A percentile compares a stretch with the other conserved stretches of the same genome.
Evolutionary conservation across 2,113 vertebrate genomes (phyloP).

Genomic region (Microtus richardsoni): DNA sequence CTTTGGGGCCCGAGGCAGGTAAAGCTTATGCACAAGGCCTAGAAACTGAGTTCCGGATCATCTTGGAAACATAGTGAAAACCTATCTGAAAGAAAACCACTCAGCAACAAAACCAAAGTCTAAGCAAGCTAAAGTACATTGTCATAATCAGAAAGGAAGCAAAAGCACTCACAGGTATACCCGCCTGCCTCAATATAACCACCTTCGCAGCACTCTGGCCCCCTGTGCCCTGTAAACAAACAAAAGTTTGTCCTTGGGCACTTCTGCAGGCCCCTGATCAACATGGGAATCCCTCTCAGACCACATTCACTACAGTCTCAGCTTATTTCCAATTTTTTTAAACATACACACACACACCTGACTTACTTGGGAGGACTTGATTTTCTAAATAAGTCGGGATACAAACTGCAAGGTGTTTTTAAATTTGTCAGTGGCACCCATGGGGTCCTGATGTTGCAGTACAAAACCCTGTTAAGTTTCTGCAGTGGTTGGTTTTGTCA

Average conservation of each 20-base stretch:
- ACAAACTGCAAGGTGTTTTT: neutral
- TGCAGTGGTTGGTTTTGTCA: neutral
- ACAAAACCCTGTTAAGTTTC: fast-evolving
- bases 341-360: neutral
- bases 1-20: neutral
- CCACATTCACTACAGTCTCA: neutral
- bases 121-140: neutral
- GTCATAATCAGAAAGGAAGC: neutral
- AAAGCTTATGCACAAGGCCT: neutral
- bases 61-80: neutral
- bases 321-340: neutral
- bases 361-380: neutral
- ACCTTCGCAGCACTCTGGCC: neutral
- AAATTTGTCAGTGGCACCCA: neutral
- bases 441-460: fast-evolving
- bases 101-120: neutral
- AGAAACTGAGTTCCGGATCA: neutral
- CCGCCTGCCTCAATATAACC: fast-evolving
- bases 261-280: neutral
- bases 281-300: neutral
- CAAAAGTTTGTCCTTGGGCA: neutral
- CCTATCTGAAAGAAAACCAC: neutral
- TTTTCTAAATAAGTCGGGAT: neutral
- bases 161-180: neutral
- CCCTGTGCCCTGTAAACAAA: neutral